Percentiles rank a stretch among this genome's conserved stretches.
Evolutionary conservation across 1,140 invertebrate species (phyloP).

Genomic region (Drosophila saltans): DNA sequence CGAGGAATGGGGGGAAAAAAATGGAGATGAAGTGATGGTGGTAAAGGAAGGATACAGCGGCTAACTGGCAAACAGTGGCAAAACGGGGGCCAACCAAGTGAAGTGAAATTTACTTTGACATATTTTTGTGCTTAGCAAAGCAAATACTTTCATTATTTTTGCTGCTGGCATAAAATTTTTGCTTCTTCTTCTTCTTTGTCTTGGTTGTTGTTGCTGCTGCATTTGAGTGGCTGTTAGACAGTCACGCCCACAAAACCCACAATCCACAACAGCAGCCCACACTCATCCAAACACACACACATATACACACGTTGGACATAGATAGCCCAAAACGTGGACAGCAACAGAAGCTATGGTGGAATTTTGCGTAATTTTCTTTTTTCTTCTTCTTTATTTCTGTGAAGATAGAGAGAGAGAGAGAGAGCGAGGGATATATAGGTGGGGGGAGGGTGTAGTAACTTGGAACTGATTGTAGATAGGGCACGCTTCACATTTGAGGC

Average conservation of each 20-base stretch:
- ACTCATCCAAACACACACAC: background rate
- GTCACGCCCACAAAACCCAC: conserved; percentile 1
- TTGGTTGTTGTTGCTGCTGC: conserved; percentile 44
- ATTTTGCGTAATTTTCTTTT: conserved; percentile 7
- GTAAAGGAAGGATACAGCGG: no score
- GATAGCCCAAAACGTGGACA: conserved; percentile 11
- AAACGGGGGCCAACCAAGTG: conserved; percentile 52
- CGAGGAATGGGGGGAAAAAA: conserved; percentile 30
- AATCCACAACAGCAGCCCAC: background rate
- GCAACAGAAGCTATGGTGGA: background rate
- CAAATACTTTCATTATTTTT: conserved; percentile 82
- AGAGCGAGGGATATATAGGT: background rate
- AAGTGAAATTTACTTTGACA: conserved; percentile 80
- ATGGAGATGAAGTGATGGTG: background rate
- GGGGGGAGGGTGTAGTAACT: conserved; percentile 38
- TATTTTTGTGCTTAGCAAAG: conserved; percentile 82
- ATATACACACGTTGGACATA: background rate
- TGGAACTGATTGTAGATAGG: conserved; percentile 64
- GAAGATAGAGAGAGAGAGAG: no score
- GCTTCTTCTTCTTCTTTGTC: conserved; percentile 48
- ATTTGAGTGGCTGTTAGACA: conserved; percentile 24
- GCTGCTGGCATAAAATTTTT: conserved; percentile 77
- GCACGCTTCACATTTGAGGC: conserved; percentile 56
- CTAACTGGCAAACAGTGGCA: background rate
- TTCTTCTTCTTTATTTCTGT: background rate